Evolutionary conservation across 2,113 vertebrate genomes (phyloP).

Genomic region (Phyllopteryx taeniolatus): DNA sequence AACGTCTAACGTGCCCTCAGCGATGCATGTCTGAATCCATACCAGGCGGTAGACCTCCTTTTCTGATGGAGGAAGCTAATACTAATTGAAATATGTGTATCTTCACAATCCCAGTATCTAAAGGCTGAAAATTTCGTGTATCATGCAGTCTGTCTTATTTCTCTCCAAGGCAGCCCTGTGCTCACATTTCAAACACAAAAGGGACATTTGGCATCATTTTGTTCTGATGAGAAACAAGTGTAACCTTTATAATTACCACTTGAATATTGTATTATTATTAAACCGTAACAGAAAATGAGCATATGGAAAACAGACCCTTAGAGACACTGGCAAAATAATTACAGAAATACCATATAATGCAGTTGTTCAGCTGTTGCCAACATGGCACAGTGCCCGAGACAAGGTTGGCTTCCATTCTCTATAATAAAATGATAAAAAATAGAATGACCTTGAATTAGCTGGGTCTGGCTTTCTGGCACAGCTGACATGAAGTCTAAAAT

Average conservation of each 20-base stretch:
- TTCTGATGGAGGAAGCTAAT: neutral
- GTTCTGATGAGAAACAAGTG: slow-evolving; percentile 9
- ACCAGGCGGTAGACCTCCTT: slow-evolving; percentile 9
- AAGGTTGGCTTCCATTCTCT: slow-evolving; percentile 48
- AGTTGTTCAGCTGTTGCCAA: slow-evolving; percentile 25
- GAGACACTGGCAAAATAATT: slow-evolving; percentile 32
- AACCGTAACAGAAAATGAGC: slow-evolving; percentile 20
- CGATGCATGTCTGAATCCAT: slow-evolving; percentile 13
- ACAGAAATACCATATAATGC: slow-evolving; percentile 28
- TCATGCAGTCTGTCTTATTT: slow-evolving; percentile 9
- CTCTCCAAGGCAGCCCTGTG: slow-evolving; percentile 15
- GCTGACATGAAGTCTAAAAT: slow-evolving; percentile 73
- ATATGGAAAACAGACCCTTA: slow-evolving; percentile 28
- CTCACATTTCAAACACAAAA: slow-evolving; percentile 13
- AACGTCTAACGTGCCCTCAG: slow-evolving; percentile 44
- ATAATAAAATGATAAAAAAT: slow-evolving; percentile 60
- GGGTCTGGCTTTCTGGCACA: slow-evolving; percentile 57
- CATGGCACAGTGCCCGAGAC: slow-evolving; percentile 46
- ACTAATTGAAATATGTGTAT: slow-evolving; percentile 1
- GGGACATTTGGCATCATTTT: slow-evolving; percentile 10
- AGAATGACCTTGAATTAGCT: slow-evolving; percentile 73
- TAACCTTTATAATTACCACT: slow-evolving; percentile 30
- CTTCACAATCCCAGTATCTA: slow-evolving; percentile 16
- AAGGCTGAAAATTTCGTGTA: slow-evolving; percentile 13
- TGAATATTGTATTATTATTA: slow-evolving; percentile 17